Percentiles rank a stretch among this genome's conserved stretches.
Conservation (phyloP, 2,797 vertebrate genomes). For the Phyllotis vaccarum region DNA sequence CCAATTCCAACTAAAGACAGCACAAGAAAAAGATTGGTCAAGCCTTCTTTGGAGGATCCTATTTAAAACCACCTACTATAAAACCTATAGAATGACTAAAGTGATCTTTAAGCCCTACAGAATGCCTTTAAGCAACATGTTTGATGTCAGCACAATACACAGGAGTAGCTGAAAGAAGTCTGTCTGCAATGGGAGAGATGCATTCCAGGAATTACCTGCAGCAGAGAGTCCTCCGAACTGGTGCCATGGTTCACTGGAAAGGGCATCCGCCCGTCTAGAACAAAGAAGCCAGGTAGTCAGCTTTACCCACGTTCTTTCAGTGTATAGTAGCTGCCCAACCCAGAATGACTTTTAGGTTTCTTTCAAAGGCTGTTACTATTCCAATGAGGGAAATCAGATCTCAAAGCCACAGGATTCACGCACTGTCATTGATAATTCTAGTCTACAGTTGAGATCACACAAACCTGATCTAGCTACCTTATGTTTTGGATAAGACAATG, state of each 20-base stretch:
- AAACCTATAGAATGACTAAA: not conserved
- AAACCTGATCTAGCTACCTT: not conserved
- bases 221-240: conserved; percentile 91
- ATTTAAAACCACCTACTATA: conserved; percentile 5
- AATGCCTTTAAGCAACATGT: not conserved
- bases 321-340: no score
- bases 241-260: conserved; percentile 94
- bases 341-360: not conserved
- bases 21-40: not conserved
- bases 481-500: not conserved
- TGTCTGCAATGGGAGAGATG: accelerated
- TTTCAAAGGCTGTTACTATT: not conserved
- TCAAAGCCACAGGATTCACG: not conserved
- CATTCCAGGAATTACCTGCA: conserved; percentile 88
- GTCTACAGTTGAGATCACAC: not conserved
- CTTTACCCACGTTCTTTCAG: not conserved
- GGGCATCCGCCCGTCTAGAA: conserved; percentile 94
- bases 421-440: not conserved
- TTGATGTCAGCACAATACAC: not conserved
- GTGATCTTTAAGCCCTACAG: conserved; percentile 1
- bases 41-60: not conserved
- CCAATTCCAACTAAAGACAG: not conserved
- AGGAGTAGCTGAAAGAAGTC: not conserved
- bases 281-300: conserved; percentile 46
- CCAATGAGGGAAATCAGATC: not conserved